Conservation (phyloP, 2,888 invertebrate species). For the Hypercompe scribonia region DNA sequence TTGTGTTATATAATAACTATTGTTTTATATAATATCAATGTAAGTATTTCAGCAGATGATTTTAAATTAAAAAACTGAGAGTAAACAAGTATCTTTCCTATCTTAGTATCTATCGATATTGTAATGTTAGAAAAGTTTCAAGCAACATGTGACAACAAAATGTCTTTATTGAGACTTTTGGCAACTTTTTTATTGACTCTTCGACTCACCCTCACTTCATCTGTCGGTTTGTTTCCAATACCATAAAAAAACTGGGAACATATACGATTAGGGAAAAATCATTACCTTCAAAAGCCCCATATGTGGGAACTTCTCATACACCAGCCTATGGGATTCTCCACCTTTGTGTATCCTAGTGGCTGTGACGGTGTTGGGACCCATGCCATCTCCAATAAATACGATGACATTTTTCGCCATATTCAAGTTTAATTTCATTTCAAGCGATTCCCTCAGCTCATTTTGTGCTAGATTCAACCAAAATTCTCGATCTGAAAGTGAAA, state of each 20-base stretch:
- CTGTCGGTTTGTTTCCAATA: too few relatives aligned
- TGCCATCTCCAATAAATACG: slow-evolving; percentile 95
- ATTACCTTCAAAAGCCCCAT: slow-evolving; percentile 93
- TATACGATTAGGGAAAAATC: too few relatives aligned
- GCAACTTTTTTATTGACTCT: too few relatives aligned
- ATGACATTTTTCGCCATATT: slow-evolving; percentile 93
- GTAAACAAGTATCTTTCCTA: too few relatives aligned
- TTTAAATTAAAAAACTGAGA: neutral
- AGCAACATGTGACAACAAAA: too few relatives aligned
- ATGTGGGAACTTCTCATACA: slow-evolving; percentile 94
- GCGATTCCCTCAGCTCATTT: slow-evolving; percentile 84
- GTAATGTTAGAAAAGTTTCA: too few relatives aligned
- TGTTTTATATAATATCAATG: too few relatives aligned
- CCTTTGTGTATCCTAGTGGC: slow-evolving; percentile 93
- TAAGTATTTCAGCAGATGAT: neutral
- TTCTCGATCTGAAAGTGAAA: slow-evolving; percentile 62
- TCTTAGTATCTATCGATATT: too few relatives aligned
- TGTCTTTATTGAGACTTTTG: too few relatives aligned
- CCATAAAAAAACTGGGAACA: too few relatives aligned
- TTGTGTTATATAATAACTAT: too few relatives aligned
- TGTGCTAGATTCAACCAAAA: slow-evolving; percentile 83
- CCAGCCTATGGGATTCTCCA: slow-evolving; percentile 90
- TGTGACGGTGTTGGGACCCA: slow-evolving; percentile 95
- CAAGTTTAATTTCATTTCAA: slow-evolving; percentile 86
- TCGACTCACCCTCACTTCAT: too few relatives aligned